These are phyloP conservation scores for Chaetops frenatus DNA, from an alignment of 2,113 vertebrate species.

Conservation along the genomic window DNA sequence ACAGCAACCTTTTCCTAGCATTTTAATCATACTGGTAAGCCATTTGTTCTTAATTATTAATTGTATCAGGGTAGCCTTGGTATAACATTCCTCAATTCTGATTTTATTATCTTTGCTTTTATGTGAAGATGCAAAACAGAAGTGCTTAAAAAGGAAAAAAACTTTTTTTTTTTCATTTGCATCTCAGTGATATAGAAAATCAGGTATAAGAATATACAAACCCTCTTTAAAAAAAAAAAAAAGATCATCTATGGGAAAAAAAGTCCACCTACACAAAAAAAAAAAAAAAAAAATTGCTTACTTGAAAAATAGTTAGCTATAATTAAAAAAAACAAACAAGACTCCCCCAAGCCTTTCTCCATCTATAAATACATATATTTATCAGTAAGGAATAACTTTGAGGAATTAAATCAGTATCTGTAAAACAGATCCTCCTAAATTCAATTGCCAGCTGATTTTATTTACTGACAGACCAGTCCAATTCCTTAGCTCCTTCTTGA, in stretches of 20 bases:
- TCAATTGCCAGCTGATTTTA: not conserved
- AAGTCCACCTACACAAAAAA: accelerated
- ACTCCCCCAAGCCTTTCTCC: not conserved
- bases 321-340: not conserved
- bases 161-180: accelerated
- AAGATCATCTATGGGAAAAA: not conserved
- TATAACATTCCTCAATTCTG: not conserved
- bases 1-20: conserved; percentile 47
- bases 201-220: not conserved
- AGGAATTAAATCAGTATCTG: not conserved
- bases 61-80: not conserved
- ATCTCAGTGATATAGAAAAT: not conserved
- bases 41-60: conserved; percentile 64
- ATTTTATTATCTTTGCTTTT: conserved; percentile 16
- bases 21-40: conserved; percentile 47
- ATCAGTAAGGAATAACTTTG: not conserved
- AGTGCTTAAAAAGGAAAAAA: not conserved
- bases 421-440: not conserved
- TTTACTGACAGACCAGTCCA: not conserved
- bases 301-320: not conserved
- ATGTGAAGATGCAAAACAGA: not conserved
- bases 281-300: not conserved
- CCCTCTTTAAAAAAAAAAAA: not conserved
- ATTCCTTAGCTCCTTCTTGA: not conserved
- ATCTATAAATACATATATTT: not conserved